Percentiles rank a stretch among this genome's conserved stretches.
These are phyloP conservation scores for Hololepta plana DNA, from an alignment of 2,888 invertebrate genomes.

Conservation along the genomic window DNA sequence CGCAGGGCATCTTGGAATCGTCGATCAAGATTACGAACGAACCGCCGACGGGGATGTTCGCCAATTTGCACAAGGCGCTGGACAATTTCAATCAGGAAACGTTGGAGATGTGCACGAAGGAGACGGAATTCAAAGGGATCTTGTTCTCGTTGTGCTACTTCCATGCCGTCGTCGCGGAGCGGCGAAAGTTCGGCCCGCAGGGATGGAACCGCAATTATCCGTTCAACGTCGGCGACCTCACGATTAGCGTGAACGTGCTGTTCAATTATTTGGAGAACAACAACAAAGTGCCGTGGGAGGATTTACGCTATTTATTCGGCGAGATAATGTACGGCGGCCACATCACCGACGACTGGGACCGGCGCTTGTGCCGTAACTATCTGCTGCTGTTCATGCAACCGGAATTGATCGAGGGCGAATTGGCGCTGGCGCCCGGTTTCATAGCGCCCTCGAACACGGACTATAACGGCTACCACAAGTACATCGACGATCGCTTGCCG, in stretches of 20 bases:
- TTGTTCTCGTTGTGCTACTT: constrained; percentile 85
- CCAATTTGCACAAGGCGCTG: constrained; percentile 82
- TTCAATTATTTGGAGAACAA: constrained; percentile 84
- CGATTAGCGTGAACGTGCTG: constrained; percentile 80
- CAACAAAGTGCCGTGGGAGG: constrained; percentile 82
- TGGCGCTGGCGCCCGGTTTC: constrained; percentile 67
- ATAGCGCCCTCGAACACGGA: constrained; percentile 76
- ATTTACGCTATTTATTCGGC: constrained; percentile 82
- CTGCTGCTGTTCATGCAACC: constrained; percentile 76
- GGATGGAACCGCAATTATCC: constrained; percentile 77
- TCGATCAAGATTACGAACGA: constrained; percentile 94
- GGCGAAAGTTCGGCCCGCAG: constrained; percentile 87
- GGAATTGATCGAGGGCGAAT: constrained; percentile 75
- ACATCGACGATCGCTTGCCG: constrained; percentile 74
- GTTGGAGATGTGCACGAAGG: constrained; percentile 80
- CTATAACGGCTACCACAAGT: constrained; percentile 70
- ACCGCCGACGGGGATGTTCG: constrained; percentile 87
- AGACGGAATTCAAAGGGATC: constrained; percentile 81
- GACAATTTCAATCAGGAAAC: constrained; percentile 88
- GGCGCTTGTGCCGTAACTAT: constrained; percentile 70
- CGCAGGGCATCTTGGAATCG: constrained; percentile 79
- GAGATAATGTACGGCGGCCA: constrained; percentile 98
- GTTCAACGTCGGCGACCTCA: constrained; percentile 71
- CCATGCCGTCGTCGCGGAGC: constrained; percentile 84
- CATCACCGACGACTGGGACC: constrained; percentile 93